A percentile compares a stretch with the other conserved stretches of the same genome.
Conservation (phyloP, 2,113 vertebrate genomes). For the Neodontobutis hainanensis region DNA sequence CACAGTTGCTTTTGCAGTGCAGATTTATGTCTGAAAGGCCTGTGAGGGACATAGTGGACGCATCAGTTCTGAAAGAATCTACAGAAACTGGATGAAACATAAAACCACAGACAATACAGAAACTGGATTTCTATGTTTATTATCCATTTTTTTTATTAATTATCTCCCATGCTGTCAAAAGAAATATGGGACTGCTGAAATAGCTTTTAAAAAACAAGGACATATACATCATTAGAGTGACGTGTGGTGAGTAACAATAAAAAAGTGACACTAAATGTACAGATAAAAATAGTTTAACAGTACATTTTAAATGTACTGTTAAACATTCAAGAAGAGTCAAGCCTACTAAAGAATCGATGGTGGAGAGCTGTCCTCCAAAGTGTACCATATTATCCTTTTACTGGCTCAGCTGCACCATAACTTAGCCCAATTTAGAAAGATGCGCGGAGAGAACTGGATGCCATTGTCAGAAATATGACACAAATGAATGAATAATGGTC, state of each 20-base stretch:
- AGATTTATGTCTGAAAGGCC: constrained; percentile 58
- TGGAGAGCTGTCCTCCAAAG: constrained; percentile 41
- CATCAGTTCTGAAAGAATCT: too few relatives aligned
- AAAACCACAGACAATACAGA: too few relatives aligned
- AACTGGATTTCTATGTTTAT: too few relatives aligned
- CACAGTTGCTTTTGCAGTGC: constrained; percentile 47
- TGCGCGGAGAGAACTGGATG: neutral
- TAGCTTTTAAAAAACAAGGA: too few relatives aligned
- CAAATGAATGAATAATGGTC: constrained; percentile 47
- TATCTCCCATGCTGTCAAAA: too few relatives aligned
- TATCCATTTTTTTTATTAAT: too few relatives aligned
- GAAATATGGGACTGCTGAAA: too few relatives aligned
- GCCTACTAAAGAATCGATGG: constrained; percentile 38
- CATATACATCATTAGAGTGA: too few relatives aligned
- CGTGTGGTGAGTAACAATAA: too few relatives aligned
- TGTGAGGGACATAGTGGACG: constrained; percentile 27
- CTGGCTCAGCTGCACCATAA: constrained; percentile 53
- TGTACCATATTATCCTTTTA: constrained; percentile 54
- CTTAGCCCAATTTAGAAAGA: constrained; percentile 35
- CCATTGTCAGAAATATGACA: constrained; percentile 36
- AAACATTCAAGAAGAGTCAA: constrained; percentile 13
- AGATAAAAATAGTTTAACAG: neutral
- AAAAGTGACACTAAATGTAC: too few relatives aligned
- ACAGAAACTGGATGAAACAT: too few relatives aligned
- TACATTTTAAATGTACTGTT: neutral